Evolutionary conservation across 2,113 vertebrate species (phyloP).

Genomic region (Petroica traversi): DNA sequence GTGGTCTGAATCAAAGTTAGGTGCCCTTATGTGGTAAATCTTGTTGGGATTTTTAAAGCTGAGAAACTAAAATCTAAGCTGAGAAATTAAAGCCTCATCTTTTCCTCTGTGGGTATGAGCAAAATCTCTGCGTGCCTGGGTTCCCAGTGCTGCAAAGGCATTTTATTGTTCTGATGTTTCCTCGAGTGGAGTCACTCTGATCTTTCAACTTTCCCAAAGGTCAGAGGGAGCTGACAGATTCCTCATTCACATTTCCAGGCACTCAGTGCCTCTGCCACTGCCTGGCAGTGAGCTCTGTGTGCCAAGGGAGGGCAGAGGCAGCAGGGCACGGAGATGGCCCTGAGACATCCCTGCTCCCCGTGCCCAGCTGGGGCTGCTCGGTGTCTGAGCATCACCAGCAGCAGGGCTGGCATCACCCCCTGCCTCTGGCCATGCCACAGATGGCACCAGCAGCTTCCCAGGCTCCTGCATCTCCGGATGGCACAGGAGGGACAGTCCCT

Average conservation of each 20-base stretch:
- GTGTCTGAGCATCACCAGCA: not conserved
- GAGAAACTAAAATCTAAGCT: not conserved
- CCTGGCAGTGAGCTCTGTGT: not conserved
- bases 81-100: too few relatives aligned
- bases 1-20: not conserved
- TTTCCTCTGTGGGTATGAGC: not conserved
- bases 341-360: not conserved
- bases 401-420: not conserved
- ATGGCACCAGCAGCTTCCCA: not conserved
- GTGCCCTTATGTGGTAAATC: not conserved
- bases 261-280: not conserved
- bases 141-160: not conserved
- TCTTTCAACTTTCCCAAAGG: not conserved
- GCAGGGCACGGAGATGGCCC: not conserved
- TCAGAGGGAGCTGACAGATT: not conserved
- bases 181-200: not conserved
- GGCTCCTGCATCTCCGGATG: not conserved
- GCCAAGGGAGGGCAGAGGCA: not conserved
- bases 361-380: not conserved
- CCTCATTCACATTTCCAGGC: not conserved
- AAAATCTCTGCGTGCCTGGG: fast-evolving
- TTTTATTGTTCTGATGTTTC: not conserved
- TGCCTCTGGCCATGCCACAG: not conserved
- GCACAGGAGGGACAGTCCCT: not conserved
- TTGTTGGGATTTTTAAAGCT: not conserved